These are phyloP conservation scores for Ophion ventricosus DNA, from an alignment of 2,888 invertebrate genomes.

Conservation along the genomic window DNA sequence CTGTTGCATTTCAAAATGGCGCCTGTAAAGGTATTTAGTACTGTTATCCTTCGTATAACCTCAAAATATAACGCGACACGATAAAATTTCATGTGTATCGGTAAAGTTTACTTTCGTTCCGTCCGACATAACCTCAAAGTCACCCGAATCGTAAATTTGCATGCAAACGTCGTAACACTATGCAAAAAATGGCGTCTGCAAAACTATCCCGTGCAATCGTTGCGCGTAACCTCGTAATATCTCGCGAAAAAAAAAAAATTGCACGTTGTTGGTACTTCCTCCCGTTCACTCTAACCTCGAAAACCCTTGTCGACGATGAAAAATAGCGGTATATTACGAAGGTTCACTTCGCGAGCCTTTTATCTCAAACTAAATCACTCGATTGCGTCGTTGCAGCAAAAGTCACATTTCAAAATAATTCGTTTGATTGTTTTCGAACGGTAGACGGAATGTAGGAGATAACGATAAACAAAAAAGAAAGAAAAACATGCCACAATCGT, in stretches of 20 bases:
- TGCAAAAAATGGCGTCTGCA: background rate
- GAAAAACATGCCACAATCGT: background rate
- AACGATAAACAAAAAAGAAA: background rate
- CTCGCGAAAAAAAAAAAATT: background rate
- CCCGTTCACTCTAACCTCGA: background rate
- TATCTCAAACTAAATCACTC: background rate
- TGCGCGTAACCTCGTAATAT: background rate
- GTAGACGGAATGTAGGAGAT: background rate
- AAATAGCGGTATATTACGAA: too few species aligned
- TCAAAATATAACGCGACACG: background rate
- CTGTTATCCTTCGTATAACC: background rate
- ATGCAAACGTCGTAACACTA: background rate
- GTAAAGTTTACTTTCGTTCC: background rate
- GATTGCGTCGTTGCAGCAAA: background rate
- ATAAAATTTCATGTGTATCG: background rate
- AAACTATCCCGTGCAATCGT: background rate
- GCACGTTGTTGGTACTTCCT: background rate
- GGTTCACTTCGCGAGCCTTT: background rate
- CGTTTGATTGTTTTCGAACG: background rate
- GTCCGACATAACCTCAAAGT: background rate
- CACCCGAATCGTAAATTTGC: background rate
- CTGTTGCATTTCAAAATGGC: background rate
- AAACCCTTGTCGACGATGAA: background rate
- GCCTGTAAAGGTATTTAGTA: background rate
- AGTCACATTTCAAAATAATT: background rate